These are phyloP conservation scores for Platycheirus rosarum DNA, from an alignment of 2,888 invertebrate genomes.

Conservation along the genomic window DNA sequence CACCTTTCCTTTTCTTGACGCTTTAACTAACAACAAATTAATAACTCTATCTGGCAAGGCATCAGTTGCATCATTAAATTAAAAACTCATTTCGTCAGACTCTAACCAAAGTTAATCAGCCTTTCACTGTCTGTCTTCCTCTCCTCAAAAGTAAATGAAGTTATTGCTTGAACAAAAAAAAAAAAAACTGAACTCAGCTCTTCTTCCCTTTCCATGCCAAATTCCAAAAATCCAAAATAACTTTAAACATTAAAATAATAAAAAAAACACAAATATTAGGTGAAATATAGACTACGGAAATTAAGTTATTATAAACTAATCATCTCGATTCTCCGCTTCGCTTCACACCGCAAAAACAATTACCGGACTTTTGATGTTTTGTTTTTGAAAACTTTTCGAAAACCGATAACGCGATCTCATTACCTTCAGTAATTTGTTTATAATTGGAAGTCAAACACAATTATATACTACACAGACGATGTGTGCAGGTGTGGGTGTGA, in stretches of 20 bases:
- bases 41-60: not conserved
- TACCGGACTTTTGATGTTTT: constrained; percentile 62
- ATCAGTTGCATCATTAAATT: not conserved
- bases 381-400: constrained; percentile 61
- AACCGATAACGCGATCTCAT: constrained; percentile 74
- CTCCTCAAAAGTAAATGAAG: not conserved
- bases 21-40: not conserved
- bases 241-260: not conserved
- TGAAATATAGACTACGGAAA: constrained; percentile 19
- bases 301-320: constrained; percentile 73
- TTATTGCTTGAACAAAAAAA: too few relatives aligned
- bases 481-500: constrained; percentile 12
- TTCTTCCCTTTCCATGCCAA: constrained; percentile 15
- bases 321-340: constrained; percentile 52
- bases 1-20: not conserved
- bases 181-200: not conserved
- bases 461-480: constrained; percentile 24
- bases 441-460: constrained; percentile 70
- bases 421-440: constrained; percentile 71
- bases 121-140: constrained; percentile 23
- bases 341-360: constrained; percentile 67
- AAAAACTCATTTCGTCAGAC: constrained; percentile 26
- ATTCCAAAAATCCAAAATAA: constrained; percentile 13
- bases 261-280: not conserved
- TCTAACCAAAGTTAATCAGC: not conserved